Percentiles rank a stretch among this genome's conserved stretches.
Conservation (phyloP, 2,113 vertebrate genomes). For the Phaethornis superciliosus region DNA sequence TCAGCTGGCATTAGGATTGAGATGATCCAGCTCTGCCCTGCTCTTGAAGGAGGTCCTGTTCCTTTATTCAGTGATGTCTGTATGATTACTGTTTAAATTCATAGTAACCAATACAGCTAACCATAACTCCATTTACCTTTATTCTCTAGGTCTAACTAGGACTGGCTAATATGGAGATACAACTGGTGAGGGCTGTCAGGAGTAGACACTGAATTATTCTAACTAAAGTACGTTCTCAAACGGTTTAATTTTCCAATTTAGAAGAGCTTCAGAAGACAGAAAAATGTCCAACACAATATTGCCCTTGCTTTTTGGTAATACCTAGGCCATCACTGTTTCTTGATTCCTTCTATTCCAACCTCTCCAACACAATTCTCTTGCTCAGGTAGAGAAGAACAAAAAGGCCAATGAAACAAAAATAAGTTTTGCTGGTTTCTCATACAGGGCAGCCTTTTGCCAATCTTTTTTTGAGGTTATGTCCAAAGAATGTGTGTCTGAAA, state of each 20-base stretch:
- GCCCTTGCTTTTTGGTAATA: neutral
- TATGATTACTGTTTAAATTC: neutral
- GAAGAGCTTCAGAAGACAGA: neutral
- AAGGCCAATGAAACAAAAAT: neutral
- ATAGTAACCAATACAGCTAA: neutral
- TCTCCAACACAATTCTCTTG: neutral
- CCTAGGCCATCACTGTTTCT: neutral
- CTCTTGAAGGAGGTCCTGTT: neutral
- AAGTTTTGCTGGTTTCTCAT: neutral
- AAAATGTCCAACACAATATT: neutral
- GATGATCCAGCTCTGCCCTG: neutral
- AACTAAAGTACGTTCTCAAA: neutral
- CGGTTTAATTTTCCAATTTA: neutral
- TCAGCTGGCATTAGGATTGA: accelerated
- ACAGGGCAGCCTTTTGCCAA: neutral
- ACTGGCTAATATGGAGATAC: neutral
- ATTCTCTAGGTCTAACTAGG: neutral
- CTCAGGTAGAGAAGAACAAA: neutral
- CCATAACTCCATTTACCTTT: neutral
- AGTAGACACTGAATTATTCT: neutral
- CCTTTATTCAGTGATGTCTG: neutral
- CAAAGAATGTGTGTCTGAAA: neutral
- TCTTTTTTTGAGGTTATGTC: neutral
- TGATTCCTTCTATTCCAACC: neutral
- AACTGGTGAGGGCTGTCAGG: neutral